A percentile compares a stretch with the other conserved stretches of the same genome.
Evolutionary conservation across 2,888 invertebrate species (phyloP).

Genomic region (Lithosia quadra): DNA sequence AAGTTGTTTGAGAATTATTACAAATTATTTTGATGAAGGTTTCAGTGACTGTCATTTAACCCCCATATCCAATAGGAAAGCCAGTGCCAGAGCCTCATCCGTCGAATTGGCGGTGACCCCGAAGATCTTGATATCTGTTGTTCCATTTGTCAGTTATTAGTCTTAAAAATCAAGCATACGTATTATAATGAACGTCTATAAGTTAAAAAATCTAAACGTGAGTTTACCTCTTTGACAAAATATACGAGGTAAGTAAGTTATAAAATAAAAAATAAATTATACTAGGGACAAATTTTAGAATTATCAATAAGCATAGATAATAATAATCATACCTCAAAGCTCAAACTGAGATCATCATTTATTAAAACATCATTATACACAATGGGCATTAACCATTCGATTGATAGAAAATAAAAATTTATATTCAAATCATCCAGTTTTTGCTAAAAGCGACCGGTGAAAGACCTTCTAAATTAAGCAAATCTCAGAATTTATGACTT

Average conservation of each 20-base stretch:
- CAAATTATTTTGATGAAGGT: too few species aligned
- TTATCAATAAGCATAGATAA: not conserved
- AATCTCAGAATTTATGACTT: slow-evolving; percentile 73
- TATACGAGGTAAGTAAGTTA: not conserved
- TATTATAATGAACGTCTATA: too few species aligned
- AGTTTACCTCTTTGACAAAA: not conserved
- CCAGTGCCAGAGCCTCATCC: too few species aligned
- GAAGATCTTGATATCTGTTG: too few species aligned
- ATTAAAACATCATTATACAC: slow-evolving; percentile 40
- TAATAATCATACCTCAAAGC: slow-evolving; percentile 1
- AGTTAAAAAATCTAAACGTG: too few species aligned
- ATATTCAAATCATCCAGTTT: slow-evolving; percentile 51
- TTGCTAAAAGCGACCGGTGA: slow-evolving; percentile 58
- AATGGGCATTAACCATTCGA: slow-evolving; percentile 40
- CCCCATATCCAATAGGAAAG: too few species aligned
- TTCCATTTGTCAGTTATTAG: too few species aligned
- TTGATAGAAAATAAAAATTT: slow-evolving; percentile 32
- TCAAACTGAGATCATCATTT: slow-evolving; percentile 32
- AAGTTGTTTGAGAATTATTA: too few species aligned
- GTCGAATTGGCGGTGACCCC: too few species aligned
- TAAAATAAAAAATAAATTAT: not conserved
- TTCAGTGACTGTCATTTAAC: too few species aligned
- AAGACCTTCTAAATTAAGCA: slow-evolving; percentile 69
- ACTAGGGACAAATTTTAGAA: not conserved
- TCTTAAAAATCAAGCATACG: too few species aligned